Evolutionary conservation across 2,888 invertebrate species (phyloP), one percentile per base, ranked within the genome.

Genomic region (Ariolimax columbianus): DNA sequence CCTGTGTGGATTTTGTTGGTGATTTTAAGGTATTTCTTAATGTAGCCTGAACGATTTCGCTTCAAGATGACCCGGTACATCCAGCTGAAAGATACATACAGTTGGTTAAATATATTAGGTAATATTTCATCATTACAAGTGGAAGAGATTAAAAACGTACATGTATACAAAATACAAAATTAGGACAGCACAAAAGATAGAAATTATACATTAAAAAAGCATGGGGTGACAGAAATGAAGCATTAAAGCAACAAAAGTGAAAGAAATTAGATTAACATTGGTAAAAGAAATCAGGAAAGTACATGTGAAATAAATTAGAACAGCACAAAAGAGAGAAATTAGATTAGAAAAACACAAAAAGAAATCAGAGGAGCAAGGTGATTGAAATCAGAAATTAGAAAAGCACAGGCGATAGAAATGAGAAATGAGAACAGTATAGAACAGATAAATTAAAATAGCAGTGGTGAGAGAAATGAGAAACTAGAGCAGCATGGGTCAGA

Each of bases 11-110:
- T 72, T 47, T 87, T 86, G 70, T 89, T 88, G 79, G 75, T 87
- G 82, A 89, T 88, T 75, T 88, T 89, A 77, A 92, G 88, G 82
- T 91, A 91, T 83, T 92, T 92, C 85, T 90, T 90, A 70, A 92
- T 90, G 85, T 90, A 92, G 11, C 89, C 86, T 0, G 90, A 86
- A 33, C 91, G 88, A 81, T 91, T 91, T 30, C 90, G 86, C 80
- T 90, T 91, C 70, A 91, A 89, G 86, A 91, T 86, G 47, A 91
- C 89, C 17, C 90, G 88, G 86, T 92, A 92, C 30, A 91, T 83
- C 87, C 90, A 90, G 36, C 89, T 88, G 84, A n/a, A 70, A 77
- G 33, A 38, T 14, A 51, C 9, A 51, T 9, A 51, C 9, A 19
- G 19, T 14, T 9, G 19, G 51, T 14, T 14, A n/a, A n/a, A n/a